Evolutionary conservation across 2,113 vertebrate species (phyloP).

Genomic region (Gallinago media): DNA sequence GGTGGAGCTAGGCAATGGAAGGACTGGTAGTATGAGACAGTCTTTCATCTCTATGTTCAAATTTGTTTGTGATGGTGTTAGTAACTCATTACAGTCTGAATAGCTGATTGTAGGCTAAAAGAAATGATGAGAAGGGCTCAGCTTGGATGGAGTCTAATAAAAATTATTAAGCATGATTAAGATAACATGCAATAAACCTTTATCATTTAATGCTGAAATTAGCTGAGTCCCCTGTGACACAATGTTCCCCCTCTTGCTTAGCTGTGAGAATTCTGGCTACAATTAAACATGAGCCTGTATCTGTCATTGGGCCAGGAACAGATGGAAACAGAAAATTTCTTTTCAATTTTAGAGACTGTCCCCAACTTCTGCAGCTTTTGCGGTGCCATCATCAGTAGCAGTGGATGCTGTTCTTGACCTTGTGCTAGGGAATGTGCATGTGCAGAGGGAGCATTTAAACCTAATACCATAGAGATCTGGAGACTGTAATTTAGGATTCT

Average conservation of each 20-base stretch:
- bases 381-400: background rate
- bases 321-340: background rate
- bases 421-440: background rate
- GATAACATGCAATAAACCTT: background rate
- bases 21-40: background rate
- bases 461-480: background rate
- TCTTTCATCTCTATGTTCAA: background rate
- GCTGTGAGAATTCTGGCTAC: background rate
- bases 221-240: background rate
- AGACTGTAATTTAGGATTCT: background rate
- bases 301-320: background rate
- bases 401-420: background rate
- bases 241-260: background rate
- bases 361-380: background rate
- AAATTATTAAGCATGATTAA: background rate
- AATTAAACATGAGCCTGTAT: fast-evolving
- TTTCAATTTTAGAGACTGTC: background rate
- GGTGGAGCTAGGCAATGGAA: background rate
- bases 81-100: background rate
- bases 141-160: background rate
- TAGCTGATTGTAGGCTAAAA: background rate
- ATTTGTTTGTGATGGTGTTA: background rate
- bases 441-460: background rate
- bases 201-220: background rate
- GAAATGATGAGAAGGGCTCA: background rate